Percentiles rank a stretch among this genome's conserved stretches.
phyloP scores from a whole-genome alignment of 2,888 invertebrate genomes.

The Cryptocephalus moraei region DNA sequence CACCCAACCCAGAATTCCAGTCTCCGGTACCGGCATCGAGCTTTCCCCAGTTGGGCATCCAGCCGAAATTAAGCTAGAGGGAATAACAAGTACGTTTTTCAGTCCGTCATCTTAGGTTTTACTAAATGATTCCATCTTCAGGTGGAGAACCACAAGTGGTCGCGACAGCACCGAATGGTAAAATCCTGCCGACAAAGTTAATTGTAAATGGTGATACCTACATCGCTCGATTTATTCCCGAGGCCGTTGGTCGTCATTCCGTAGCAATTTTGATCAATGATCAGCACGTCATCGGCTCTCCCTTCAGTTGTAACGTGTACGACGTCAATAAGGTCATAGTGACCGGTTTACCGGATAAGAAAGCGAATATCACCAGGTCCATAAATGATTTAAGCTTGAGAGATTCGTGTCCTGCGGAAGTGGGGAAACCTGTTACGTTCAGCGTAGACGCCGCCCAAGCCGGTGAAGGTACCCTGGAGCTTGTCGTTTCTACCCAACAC shows the following conservation, averaged over 20 bases:
- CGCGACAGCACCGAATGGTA: constrained; percentile 76
- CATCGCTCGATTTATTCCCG: constrained; percentile 71
- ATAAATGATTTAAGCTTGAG: constrained; percentile 34
- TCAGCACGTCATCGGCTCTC: constrained; percentile 80
- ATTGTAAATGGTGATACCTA: constrained; percentile 58
- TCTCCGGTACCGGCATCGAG: constrained; percentile 58
- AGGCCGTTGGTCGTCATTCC: constrained; percentile 78
- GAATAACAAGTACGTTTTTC: constrained; percentile 35
- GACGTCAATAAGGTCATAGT: constrained; percentile 77
- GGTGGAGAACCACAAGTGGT: constrained; percentile 59
- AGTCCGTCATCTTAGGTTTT: neutral
- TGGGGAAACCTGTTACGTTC: constrained; percentile 82
- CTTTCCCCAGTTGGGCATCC: constrained; percentile 56
- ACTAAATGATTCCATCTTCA: constrained; percentile 18
- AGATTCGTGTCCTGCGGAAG: constrained; percentile 44
- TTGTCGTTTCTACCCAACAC: constrained; percentile 83
- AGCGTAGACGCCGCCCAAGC: constrained; percentile 92
- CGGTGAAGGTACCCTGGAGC: constrained; percentile 79
- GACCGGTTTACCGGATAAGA: constrained; percentile 45
- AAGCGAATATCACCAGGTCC: constrained; percentile 26
- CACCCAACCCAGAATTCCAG: constrained; percentile 50
- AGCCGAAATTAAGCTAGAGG: constrained; percentile 50
- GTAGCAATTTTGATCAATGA: constrained; percentile 74
- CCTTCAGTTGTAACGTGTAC: constrained; percentile 89
- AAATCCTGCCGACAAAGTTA: constrained; percentile 63